phyloP scores from a whole-genome alignment of 2,888 invertebrate species.

The Barypeithes pellucidus region DNA sequence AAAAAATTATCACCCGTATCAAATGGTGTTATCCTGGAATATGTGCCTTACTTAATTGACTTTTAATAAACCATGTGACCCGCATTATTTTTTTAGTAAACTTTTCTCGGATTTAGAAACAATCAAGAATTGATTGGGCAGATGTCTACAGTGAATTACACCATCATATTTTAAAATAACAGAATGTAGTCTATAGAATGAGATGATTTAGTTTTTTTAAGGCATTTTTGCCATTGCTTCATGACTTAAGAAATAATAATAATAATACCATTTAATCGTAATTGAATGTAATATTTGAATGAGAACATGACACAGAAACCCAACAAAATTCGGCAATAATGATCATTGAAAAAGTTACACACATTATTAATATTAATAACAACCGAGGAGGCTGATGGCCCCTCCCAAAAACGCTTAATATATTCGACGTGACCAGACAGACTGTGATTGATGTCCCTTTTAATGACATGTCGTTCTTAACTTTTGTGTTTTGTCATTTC shows the following conservation, averaged over 20 bases:
- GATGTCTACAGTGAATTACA: no score
- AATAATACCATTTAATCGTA: conserved; percentile 19
- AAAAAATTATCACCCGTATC: conserved; percentile 8
- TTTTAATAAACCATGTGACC: not conserved
- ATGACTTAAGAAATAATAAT: conserved; percentile 19
- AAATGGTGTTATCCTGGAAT: not conserved
- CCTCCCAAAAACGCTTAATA: conserved; percentile 42
- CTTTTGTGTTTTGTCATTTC: conserved; percentile 24
- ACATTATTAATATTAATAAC: conserved; percentile 51
- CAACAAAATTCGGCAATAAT: conserved; percentile 39
- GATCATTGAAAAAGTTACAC: conserved; percentile 38
- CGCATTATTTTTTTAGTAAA: not conserved
- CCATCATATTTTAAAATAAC: not conserved
- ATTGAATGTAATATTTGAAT: conserved; percentile 22
- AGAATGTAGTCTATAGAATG: no score
- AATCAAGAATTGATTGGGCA: no score
- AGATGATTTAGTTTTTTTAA: not conserved
- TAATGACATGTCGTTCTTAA: conserved; percentile 27
- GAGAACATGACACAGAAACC: conserved; percentile 31
- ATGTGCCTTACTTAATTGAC: conserved; percentile 2
- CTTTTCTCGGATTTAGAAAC: not conserved
- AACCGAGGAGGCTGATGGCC: conserved; percentile 39
- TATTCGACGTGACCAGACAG: conserved; percentile 40
- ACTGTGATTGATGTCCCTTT: conserved; percentile 46
- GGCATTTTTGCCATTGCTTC: not conserved